phyloP scores from a whole-genome alignment of 2,888 invertebrate species.

The Dermolepida albohirtum region DNA sequence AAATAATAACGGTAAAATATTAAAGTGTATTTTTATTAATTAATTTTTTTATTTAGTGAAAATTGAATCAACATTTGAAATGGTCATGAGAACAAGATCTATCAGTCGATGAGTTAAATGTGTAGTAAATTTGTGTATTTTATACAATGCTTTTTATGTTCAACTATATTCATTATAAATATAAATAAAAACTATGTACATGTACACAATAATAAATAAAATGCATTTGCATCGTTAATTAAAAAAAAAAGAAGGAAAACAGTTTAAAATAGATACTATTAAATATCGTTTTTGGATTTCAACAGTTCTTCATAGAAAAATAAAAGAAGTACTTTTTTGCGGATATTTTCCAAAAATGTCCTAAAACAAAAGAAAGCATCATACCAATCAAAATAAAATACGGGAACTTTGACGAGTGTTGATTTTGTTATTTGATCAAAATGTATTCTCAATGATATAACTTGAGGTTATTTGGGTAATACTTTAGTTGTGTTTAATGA shows the following conservation, averaged over 20 bases:
- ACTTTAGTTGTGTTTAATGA: no score
- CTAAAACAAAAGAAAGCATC: no score
- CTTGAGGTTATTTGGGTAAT: no score
- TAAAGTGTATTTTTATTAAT: background rate
- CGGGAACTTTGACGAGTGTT: no score
- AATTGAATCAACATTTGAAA: background rate
- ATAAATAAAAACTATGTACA: slow-evolving; percentile 38
- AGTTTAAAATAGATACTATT: slow-evolving; percentile 35
- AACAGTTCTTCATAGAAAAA: slow-evolving; percentile 38
- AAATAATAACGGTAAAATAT: background rate
- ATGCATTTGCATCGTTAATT: slow-evolving; percentile 26
- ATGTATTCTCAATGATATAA: no score
- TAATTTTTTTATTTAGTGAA: no score
- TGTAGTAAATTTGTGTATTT: slow-evolving; percentile 29
- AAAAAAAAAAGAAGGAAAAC: background rate
- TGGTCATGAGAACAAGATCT: slow-evolving; percentile 34
- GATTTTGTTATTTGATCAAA: no score
- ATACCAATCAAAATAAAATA: no score
- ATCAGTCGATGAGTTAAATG: background rate
- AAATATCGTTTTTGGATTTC: slow-evolving; percentile 21
- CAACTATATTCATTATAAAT: slow-evolving; percentile 15
- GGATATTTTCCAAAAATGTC: no score
- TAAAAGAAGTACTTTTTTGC: slow-evolving; percentile 12
- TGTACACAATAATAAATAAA: slow-evolving; percentile 34
- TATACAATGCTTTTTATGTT: slow-evolving; percentile 19